These are phyloP conservation scores for Eilema griseolum DNA, from an alignment of 2,888 invertebrate species.

Conservation along the genomic window DNA sequence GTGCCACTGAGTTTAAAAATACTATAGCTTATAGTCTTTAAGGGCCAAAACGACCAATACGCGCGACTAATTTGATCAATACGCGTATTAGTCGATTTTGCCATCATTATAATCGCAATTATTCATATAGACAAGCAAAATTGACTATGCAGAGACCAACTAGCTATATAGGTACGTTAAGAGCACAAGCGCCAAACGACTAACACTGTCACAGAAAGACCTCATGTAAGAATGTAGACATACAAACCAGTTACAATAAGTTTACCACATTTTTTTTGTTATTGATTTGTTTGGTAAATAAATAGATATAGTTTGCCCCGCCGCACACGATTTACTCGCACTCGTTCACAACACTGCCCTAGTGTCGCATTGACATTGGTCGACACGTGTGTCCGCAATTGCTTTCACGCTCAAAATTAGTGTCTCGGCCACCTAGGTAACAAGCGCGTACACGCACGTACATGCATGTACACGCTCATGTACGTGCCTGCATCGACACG, in stretches of 20 bases:
- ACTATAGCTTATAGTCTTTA: not conserved
- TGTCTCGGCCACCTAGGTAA: too few relatives aligned
- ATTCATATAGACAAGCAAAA: not conserved
- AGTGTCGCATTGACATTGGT: too few relatives aligned
- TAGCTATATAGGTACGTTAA: not conserved
- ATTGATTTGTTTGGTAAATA: too few relatives aligned
- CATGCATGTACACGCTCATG: too few relatives aligned
- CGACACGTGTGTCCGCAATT: too few relatives aligned
- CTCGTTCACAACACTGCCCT: too few relatives aligned
- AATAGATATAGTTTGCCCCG: not conserved
- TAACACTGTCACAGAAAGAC: not conserved
- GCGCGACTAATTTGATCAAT: not conserved
- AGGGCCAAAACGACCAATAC: not conserved
- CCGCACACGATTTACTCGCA: too few relatives aligned
- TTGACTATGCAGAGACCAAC: not conserved
- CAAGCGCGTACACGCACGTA: too few relatives aligned
- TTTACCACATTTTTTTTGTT: not conserved
- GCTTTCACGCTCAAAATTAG: too few relatives aligned
- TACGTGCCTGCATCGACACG: too few relatives aligned
- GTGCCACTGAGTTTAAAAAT: not conserved
- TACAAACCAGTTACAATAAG: not conserved
- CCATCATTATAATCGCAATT: not conserved
- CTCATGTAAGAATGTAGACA: not conserved
- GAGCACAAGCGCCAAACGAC: not conserved
- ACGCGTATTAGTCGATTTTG: not conserved